Conservation (phyloP, 2,113 vertebrate genomes). For the Mastomys coucha region DNA sequence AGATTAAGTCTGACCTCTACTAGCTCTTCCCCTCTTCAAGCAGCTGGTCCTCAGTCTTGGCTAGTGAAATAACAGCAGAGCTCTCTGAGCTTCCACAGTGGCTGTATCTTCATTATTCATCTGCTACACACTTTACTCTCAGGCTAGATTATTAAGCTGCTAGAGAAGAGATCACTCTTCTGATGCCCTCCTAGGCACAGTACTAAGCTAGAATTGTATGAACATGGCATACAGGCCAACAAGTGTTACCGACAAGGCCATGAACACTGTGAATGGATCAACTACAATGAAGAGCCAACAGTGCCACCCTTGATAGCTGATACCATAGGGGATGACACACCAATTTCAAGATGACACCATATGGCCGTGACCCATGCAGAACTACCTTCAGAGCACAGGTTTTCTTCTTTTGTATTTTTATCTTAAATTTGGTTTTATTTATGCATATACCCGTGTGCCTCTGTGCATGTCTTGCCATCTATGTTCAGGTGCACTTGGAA, state of each 20-base stretch:
- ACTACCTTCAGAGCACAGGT: background rate
- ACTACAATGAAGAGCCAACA: background rate
- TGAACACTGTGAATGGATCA: background rate
- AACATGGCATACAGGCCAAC: background rate
- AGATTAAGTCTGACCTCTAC: background rate
- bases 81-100: background rate
- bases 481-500: background rate
- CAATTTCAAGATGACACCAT: background rate
- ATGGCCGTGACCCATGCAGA: background rate
- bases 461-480: too few relatives aligned
- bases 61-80: background rate
- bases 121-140: background rate
- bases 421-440: background rate
- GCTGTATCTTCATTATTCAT: background rate
- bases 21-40: background rate
- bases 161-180: background rate
- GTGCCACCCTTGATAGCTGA: background rate
- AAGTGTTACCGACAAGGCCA: background rate
- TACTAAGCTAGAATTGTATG: background rate
- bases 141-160: background rate
- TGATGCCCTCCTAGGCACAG: background rate
- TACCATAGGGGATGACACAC: background rate
- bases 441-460: background rate
- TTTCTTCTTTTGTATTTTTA: background rate
- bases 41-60: background rate